Evolutionary conservation across 2,888 invertebrate species (phyloP).

Genomic region (Athalia circularis): DNA sequence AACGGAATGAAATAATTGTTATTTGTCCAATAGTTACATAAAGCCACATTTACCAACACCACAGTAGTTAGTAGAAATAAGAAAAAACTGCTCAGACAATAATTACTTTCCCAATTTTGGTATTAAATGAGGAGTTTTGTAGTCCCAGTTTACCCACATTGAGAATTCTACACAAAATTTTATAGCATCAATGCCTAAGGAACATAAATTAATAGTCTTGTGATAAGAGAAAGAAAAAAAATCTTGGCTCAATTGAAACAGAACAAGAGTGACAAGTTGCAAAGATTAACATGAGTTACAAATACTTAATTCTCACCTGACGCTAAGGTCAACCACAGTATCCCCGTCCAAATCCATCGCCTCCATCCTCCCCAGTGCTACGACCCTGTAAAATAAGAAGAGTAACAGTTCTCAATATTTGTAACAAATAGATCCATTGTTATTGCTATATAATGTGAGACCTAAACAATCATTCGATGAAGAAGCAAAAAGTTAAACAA

Average conservation of each 20-base stretch:
- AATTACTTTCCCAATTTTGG: neutral
- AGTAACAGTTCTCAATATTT: neutral
- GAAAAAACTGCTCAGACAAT: neutral
- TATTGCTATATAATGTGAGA: too few species aligned
- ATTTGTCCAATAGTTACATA: too few species aligned
- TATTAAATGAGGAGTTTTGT: neutral
- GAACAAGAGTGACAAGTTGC: neutral
- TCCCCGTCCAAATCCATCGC: slow-evolving; percentile 92
- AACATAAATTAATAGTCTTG: slow-evolving; percentile 14
- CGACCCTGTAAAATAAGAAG: slow-evolving; percentile 41
- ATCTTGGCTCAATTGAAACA: neutral
- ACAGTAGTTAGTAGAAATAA: too few species aligned
- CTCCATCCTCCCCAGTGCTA: slow-evolving; percentile 72
- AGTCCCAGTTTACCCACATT: neutral
- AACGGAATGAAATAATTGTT: too few species aligned
- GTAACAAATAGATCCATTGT: neutral
- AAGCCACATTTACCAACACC: too few species aligned
- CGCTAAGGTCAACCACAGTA: slow-evolving; percentile 91
- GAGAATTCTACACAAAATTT: neutral
- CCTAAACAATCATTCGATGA: too few species aligned
- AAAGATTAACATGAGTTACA: too few species aligned
- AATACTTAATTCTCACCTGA: slow-evolving; percentile 78
- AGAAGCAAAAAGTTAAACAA: too few species aligned
- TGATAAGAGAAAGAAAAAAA: neutral
- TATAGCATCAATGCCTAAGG: slow-evolving; percentile 15